Conservation (phyloP, 1,140 invertebrate species). For the Proales similis region DNA sequence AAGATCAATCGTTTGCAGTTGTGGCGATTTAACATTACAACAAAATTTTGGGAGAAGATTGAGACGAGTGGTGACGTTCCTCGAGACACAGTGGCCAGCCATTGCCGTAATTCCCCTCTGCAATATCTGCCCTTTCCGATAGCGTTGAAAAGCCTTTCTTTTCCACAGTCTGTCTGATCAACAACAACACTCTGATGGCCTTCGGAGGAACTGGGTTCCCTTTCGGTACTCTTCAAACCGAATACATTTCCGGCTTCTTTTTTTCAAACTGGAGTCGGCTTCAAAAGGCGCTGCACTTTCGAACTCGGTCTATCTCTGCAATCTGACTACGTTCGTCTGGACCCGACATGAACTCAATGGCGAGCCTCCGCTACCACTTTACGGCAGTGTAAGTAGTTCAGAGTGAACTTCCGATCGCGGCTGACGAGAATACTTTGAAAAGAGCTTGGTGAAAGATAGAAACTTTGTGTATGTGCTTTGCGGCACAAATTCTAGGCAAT, state of each 20-base stretch:
- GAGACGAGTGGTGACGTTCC: conserved; percentile 26
- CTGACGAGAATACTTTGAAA: neutral
- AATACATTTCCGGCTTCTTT: neutral
- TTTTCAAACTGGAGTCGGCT: neutral
- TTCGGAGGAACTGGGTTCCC: conserved; percentile 35
- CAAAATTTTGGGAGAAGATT: conserved; percentile 1
- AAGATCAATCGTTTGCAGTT: neutral
- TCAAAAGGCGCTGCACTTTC: conserved; percentile 14
- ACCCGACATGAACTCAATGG: conserved; percentile 8
- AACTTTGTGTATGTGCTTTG: conserved; percentile 32
- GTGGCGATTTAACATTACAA: conserved; percentile 32
- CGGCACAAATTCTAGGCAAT: conserved; percentile 22
- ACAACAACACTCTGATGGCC: neutral
- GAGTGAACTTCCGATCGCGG: neutral
- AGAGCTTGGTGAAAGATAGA: conserved; percentile 20
- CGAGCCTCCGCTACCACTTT: neutral
- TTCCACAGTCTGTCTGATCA: conserved; percentile 11
- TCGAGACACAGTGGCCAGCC: conserved; percentile 11
- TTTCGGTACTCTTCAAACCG: conserved; percentile 1
- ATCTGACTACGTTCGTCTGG: conserved; percentile 29
- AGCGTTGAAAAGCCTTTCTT: neutral
- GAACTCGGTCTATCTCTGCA: conserved; percentile 29
- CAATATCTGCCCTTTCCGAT: neutral
- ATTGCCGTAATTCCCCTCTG: conserved; percentile 18
- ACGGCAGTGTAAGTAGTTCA: conserved; percentile 27